These are phyloP conservation scores for Mola mola DNA, from an alignment of 2,113 vertebrate species.

Conservation along the genomic window DNA sequence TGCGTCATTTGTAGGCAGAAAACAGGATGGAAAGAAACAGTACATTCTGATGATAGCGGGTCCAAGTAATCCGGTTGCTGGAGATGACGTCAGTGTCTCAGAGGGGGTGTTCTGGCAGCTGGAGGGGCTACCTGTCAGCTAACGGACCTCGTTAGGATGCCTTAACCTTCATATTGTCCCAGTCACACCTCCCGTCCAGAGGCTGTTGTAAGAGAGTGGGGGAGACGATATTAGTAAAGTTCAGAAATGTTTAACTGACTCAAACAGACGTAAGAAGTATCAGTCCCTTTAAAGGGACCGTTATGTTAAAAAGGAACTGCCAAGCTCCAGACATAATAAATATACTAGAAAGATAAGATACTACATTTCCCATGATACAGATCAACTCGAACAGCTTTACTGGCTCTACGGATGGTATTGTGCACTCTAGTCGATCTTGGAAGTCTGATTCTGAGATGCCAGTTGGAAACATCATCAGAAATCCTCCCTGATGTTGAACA, in stretches of 20 bases:
- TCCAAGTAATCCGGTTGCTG: not conserved
- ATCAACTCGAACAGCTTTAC: too few relatives aligned
- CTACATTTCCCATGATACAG: not conserved
- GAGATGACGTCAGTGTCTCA: not conserved
- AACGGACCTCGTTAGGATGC: not conserved
- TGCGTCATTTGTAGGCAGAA: not conserved
- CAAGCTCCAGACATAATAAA: too few relatives aligned
- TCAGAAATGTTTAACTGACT: not conserved
- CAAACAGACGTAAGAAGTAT: not conserved
- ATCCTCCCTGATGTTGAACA: too few relatives aligned
- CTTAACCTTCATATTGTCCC: not conserved
- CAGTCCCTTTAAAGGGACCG: not conserved
- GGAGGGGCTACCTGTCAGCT: not conserved
- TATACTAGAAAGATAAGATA: not conserved
- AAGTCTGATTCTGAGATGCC: too few relatives aligned
- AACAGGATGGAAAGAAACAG: not conserved
- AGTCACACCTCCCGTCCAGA: conserved; percentile 8
- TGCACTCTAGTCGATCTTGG: too few relatives aligned
- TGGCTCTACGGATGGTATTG: not conserved
- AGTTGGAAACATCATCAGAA: too few relatives aligned
- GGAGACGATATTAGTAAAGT: not conserved
- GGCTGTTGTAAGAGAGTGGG: not conserved
- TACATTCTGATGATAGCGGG: not conserved
- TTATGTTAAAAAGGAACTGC: too few relatives aligned
- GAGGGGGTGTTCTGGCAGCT: not conserved